Percentiles rank a stretch among this genome's conserved stretches.
Conservation (phyloP, 53 echinoderm and acorn worm species). For the Echinometra lucunter region DNA sequence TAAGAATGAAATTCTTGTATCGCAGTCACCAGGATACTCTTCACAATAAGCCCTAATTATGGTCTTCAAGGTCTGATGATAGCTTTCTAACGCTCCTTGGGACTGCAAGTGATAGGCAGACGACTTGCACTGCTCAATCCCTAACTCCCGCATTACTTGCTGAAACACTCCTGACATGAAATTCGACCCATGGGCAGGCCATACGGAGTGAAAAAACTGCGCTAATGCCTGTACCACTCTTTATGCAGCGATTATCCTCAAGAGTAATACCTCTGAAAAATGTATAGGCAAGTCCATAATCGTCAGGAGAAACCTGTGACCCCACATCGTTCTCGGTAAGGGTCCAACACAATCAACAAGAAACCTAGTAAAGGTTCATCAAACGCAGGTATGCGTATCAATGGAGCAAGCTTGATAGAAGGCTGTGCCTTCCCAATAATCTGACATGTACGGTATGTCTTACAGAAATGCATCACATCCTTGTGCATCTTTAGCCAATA, state of each 20-base stretch:
- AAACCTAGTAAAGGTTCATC: neutral
- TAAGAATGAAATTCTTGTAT: neutral
- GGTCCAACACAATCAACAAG: constrained; percentile 31
- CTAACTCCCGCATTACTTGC: constrained; percentile 70
- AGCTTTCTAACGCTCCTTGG: constrained; percentile 72
- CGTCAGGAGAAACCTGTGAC: too few species aligned
- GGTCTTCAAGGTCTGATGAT: constrained; percentile 73
- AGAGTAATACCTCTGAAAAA: constrained; percentile 2
- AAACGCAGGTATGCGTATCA: constrained; percentile 1
- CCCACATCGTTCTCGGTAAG: neutral
- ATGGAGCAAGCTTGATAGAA: too few species aligned
- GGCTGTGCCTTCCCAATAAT: neutral
- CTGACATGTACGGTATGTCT: neutral
- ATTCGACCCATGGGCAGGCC: constrained; percentile 76
- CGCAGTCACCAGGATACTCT: constrained; percentile 51
- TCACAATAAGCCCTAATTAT: constrained; percentile 67
- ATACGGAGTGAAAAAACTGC: too few species aligned
- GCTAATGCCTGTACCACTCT: neutral
- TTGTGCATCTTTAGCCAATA: neutral
- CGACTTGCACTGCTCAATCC: constrained; percentile 67
- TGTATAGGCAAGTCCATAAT: too few species aligned
- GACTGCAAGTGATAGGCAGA: constrained; percentile 72
- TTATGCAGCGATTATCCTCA: neutral
- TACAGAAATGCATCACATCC: neutral
- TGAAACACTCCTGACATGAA: constrained; percentile 78